phyloP scores from a whole-genome alignment of 2,888 invertebrate genomes.

The Cosmia trapezina region DNA sequence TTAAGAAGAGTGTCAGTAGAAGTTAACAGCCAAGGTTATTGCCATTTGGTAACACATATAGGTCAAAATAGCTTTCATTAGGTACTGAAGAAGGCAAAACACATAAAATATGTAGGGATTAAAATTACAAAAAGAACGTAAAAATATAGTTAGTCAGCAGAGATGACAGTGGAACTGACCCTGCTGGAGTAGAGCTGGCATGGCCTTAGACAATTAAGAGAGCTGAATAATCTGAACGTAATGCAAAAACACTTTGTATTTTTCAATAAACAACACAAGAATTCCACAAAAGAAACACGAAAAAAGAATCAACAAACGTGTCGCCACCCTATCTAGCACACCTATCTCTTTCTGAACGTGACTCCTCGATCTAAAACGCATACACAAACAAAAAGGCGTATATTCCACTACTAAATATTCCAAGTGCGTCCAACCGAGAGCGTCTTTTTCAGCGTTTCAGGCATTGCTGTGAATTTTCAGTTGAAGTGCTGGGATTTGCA shows the following conservation, averaged over 20 bases:
- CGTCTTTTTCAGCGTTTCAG: slow-evolving; percentile 72
- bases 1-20: too few relatives aligned
- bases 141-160: too few relatives aligned
- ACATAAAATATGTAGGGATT: too few relatives aligned
- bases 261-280: slow-evolving; percentile 4
- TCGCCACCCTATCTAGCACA: slow-evolving; percentile 42
- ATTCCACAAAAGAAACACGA: slow-evolving; percentile 3
- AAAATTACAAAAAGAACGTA: too few relatives aligned
- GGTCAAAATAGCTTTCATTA: too few relatives aligned
- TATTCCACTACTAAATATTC: slow-evolving; percentile 67
- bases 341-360: slow-evolving; percentile 55
- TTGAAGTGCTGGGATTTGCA: slow-evolving; percentile 71
- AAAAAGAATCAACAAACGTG: slow-evolving; percentile 33
- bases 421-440: slow-evolving; percentile 62
- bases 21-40: too few relatives aligned
- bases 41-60: too few relatives aligned
- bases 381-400: slow-evolving; percentile 58
- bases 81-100: too few relatives aligned
- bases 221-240: too few relatives aligned
- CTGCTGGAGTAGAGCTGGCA: too few relatives aligned
- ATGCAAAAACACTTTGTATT: neutral
- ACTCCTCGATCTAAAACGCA: slow-evolving; percentile 59
- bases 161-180: too few relatives aligned
- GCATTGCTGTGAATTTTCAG: slow-evolving; percentile 69
- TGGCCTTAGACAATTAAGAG: too few relatives aligned